These are phyloP conservation scores for Rugalucina vietnamica DNA, from an alignment of 2,888 invertebrate species.

Conservation along the genomic window DNA sequence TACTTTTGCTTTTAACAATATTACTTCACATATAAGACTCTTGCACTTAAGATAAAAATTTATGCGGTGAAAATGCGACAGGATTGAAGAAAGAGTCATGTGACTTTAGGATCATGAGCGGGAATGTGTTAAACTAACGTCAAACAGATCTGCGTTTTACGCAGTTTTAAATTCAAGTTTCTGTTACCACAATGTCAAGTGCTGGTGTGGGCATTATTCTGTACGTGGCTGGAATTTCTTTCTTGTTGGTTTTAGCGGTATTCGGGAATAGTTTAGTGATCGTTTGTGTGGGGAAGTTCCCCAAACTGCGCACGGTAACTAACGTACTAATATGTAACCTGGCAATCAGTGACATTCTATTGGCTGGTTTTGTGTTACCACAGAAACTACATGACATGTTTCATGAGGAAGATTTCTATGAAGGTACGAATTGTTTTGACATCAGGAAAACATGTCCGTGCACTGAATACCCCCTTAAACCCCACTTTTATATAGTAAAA, in stretches of 20 bases:
- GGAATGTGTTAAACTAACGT: too few relatives aligned
- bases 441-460: too few relatives aligned
- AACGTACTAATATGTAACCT: constrained; percentile 77
- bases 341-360: constrained; percentile 75
- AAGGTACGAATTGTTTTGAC: constrained; percentile 69
- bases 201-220: constrained; percentile 23
- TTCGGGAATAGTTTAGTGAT: constrained; percentile 69
- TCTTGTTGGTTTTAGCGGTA: constrained; percentile 66
- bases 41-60: too few relatives aligned
- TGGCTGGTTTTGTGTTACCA: constrained; percentile 75
- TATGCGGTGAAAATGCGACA: too few relatives aligned
- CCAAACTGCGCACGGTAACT: constrained; percentile 70
- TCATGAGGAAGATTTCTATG: constrained; percentile 71
- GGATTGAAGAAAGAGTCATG: too few relatives aligned
- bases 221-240: constrained; percentile 57
- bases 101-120: too few relatives aligned
- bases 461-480: too few relatives aligned
- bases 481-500: too few relatives aligned
- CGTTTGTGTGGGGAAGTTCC: constrained; percentile 61
- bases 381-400: constrained; percentile 77
- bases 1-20: too few relatives aligned
- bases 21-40: too few relatives aligned
- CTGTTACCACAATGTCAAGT: neutral
- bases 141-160: too few relatives aligned
- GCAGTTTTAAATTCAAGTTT: too few relatives aligned